A percentile compares a stretch with the other conserved stretches of the same genome.
These are phyloP conservation scores for Parambassis ranga DNA, from an alignment of 2,797 vertebrate genomes.

Conservation along the genomic window DNA sequence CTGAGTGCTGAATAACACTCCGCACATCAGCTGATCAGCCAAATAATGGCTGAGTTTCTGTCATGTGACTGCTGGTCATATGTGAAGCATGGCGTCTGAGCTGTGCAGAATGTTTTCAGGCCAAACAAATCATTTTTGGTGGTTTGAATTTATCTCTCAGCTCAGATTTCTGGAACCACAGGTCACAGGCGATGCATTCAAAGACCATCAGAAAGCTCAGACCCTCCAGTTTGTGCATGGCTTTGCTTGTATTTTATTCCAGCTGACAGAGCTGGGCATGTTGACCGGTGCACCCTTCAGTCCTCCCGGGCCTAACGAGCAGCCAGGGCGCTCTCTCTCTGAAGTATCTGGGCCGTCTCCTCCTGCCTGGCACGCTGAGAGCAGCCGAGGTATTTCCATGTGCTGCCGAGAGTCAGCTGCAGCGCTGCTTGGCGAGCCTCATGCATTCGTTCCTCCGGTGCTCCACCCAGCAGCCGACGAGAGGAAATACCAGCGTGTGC, in stretches of 20 bases:
- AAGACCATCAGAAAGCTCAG: no score
- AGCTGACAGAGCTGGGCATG: neutral
- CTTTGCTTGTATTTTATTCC: neutral
- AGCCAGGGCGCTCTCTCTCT: neutral
- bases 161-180: no score
- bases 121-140: no score
- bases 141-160: no score
- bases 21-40: no score
- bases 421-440: constrained; percentile 23
- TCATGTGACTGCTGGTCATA: no score
- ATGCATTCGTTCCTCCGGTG: constrained; percentile 2
- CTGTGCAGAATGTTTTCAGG: no score
- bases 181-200: no score
- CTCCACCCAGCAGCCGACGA: constrained; percentile 56
- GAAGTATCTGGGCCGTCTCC: neutral
- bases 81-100: no score
- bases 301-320: constrained; percentile 22
- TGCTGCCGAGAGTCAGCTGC: constrained; percentile 39
- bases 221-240: no score
- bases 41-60: no score
- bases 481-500: constrained; percentile 70
- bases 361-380: neutral
- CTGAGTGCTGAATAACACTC: no score
- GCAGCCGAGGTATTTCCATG: constrained; percentile 37
- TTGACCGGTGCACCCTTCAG: constrained; percentile 19